Conservation (phyloP, 2,113 vertebrate species). For the Antechinus stuartii region DNA sequence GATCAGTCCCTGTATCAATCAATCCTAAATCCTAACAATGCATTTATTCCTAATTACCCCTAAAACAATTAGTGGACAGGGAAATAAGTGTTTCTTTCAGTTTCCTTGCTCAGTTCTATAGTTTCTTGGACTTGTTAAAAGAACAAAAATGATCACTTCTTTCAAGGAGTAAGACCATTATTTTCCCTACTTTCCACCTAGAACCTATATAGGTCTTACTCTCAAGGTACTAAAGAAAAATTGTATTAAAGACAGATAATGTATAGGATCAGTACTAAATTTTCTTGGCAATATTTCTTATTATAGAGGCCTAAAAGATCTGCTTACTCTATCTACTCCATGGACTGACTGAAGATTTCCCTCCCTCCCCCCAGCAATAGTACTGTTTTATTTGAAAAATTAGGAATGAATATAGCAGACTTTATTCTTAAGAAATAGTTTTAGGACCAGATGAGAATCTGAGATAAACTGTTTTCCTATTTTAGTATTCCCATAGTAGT, state of each 20-base stretch:
- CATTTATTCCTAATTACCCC: slow-evolving; percentile 52
- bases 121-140: background rate
- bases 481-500: slow-evolving; percentile 63
- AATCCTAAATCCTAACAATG: slow-evolving; percentile 40
- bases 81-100: slow-evolving; percentile 46
- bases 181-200: slow-evolving; percentile 27
- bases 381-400: slow-evolving; percentile 35
- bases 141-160: slow-evolving; percentile 52
- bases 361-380: slow-evolving; percentile 51
- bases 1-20: slow-evolving; percentile 35
- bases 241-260: background rate
- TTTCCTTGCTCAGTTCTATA: slow-evolving; percentile 29
- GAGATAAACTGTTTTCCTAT: slow-evolving; percentile 69
- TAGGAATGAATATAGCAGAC: slow-evolving; percentile 60
- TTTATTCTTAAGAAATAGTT: slow-evolving; percentile 65
- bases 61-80: slow-evolving; percentile 58
- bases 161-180: slow-evolving; percentile 27
- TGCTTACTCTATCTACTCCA: background rate
- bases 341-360: background rate
- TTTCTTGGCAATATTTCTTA: background rate
- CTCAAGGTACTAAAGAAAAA: background rate
- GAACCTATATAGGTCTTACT: background rate
- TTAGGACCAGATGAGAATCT: slow-evolving; percentile 60
- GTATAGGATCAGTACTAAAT: background rate
- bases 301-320: background rate